A percentile compares a stretch with the other conserved stretches of the same genome.
Evolutionary conservation across 2,797 vertebrate genomes (phyloP).

Genomic region (Meda fulgida): DNA sequence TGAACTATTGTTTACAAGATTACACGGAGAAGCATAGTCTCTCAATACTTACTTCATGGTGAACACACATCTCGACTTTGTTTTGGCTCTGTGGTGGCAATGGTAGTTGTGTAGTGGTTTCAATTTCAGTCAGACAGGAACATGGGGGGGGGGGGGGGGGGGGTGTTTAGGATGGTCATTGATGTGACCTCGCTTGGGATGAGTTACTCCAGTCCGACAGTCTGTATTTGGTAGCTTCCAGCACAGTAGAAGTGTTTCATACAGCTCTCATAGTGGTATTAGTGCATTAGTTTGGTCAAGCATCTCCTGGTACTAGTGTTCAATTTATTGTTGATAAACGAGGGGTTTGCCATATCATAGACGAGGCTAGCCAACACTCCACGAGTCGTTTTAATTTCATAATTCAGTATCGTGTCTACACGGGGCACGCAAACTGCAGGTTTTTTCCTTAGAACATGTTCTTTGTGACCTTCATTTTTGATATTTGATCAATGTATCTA

Average conservation of each 20-base stretch:
- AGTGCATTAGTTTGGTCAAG: conserved; percentile 83
- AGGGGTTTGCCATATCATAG: conserved; percentile 71
- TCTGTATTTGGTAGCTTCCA: conserved; percentile 84
- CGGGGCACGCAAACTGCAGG: conserved; percentile 78
- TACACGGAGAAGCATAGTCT: conserved; percentile 66
- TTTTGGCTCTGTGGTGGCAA: conserved; percentile 65
- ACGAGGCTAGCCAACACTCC: conserved; percentile 74
- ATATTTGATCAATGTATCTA: conserved; percentile 85
- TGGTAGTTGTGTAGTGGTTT: conserved; percentile 65
- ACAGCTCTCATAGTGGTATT: conserved; percentile 82
- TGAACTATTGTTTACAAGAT: conserved; percentile 69
- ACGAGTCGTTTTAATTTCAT: conserved; percentile 74
- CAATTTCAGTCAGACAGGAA: conserved; percentile 62
- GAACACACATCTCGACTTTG: conserved; percentile 58
- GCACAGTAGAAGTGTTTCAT: conserved; percentile 83
- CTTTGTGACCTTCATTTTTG: conserved; percentile 81
- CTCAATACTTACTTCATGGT: conserved; percentile 70
- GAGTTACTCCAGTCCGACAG: conserved; percentile 76
- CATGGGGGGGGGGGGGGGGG: conserved; percentile 54
- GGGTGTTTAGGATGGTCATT: conserved; percentile 67
- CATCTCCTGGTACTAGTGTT: conserved; percentile 78
- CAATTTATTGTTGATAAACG: conserved; percentile 80
- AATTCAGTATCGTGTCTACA: conserved; percentile 77
- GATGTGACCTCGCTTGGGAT: conserved; percentile 71
- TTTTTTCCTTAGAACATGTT: conserved; percentile 84